These are phyloP conservation scores for Microdon myrmicae DNA, from an alignment of 2,888 invertebrate species.

Conservation along the genomic window DNA sequence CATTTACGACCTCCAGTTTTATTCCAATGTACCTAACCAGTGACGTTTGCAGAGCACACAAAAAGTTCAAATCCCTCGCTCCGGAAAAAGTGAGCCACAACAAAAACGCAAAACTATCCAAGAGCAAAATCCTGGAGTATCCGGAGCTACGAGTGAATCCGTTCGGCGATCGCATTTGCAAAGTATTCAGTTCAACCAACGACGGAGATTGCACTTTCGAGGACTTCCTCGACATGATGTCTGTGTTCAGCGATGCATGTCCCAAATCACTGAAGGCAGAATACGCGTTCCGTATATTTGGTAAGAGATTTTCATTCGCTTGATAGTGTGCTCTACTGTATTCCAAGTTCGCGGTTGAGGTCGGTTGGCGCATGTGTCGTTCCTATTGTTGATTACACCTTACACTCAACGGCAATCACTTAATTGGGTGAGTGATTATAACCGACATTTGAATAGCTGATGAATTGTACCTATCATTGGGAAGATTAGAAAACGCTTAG, in stretches of 20 bases:
- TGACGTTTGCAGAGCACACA: conserved; percentile 80
- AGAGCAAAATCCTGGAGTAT: conserved; percentile 85
- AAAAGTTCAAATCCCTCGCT: conserved; percentile 87
- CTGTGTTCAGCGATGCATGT: conserved; percentile 90
- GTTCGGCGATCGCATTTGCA: conserved; percentile 90
- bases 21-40: too few species aligned
- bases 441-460: too few species aligned
- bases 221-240: conserved; percentile 97
- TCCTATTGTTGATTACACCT: too few species aligned
- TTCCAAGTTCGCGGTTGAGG: too few species aligned
- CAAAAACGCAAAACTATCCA: conserved; percentile 85
- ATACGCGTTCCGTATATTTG: conserved; percentile 95
- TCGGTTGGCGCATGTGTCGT: too few species aligned
- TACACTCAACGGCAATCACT: too few species aligned
- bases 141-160: conserved; percentile 91
- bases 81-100: conserved; percentile 91
- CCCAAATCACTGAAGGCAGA: conserved; percentile 93
- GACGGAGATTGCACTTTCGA: conserved; percentile 94
- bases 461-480: too few species aligned
- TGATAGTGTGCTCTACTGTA: too few species aligned
- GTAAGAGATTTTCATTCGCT: conserved; percentile 68
- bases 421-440: too few species aligned
- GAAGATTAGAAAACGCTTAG: too few species aligned
- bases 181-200: conserved; percentile 88
- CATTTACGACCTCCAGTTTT: background rate